Percentiles rank a stretch among this genome's conserved stretches.
phyloP scores from a whole-genome alignment of 2,888 invertebrate genomes.

The Dicyrtoma fusca region DNA sequence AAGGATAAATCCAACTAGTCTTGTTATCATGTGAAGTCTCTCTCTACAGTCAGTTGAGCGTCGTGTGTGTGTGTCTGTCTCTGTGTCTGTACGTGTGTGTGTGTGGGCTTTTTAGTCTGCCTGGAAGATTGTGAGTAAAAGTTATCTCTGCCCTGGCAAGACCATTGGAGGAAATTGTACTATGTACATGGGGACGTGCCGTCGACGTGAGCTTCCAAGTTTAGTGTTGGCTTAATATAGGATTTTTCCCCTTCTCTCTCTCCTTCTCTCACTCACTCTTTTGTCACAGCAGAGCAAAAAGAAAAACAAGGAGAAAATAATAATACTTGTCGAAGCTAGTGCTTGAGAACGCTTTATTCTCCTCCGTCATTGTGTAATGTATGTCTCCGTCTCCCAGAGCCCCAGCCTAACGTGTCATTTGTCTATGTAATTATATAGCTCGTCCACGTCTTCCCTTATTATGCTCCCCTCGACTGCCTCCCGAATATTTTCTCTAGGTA shows the following conservation, averaged over 20 bases:
- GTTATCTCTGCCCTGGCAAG: too few species aligned
- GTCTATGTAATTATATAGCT: not conserved
- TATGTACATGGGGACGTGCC: not conserved
- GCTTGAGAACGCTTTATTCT: conserved; percentile 31
- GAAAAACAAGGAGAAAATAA: conserved; percentile 23
- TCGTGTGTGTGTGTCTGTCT: too few species aligned
- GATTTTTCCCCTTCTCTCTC: not conserved
- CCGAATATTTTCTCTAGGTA: not conserved
- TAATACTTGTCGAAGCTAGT: conserved; percentile 24
- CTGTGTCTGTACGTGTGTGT: too few species aligned
- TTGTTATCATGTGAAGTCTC: too few species aligned
- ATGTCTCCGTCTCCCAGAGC: not conserved
- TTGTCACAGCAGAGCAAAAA: not conserved
- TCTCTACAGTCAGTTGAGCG: too few species aligned
- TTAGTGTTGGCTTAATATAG: too few species aligned
- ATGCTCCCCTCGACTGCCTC: not conserved
- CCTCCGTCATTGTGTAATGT: conserved; percentile 11
- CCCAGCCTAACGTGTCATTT: not conserved
- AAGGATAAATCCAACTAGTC: too few species aligned
- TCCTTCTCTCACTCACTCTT: conserved; percentile 4
- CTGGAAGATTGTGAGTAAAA: too few species aligned
- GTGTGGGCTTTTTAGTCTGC: too few species aligned
- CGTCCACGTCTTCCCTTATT: not conserved
- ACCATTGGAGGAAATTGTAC: too few species aligned
- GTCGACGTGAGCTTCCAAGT: too few species aligned